Evolutionary conservation across 2,113 vertebrate genomes (phyloP), one percentile per base, ranked within the genome.

Genomic region (Cyprinodon tularosa): DNA sequence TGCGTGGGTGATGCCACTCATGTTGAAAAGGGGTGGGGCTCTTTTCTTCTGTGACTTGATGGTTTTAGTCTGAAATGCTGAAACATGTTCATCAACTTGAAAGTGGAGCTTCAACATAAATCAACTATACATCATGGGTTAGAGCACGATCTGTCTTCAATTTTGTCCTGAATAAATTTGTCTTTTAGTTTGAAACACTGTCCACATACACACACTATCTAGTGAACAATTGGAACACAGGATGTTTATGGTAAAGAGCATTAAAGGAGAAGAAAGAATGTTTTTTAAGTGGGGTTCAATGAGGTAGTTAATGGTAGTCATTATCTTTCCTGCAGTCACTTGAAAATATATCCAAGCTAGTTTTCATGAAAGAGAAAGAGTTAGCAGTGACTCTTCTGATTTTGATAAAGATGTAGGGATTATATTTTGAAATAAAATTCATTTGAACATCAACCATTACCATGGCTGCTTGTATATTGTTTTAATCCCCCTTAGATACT

Each of bases 1-100:
- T 59, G 68, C 13, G 86, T 84, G 62, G 80, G 72, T 38, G 67
- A 86, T n/a, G 50, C 63, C 64, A 61, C 72, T 40, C 1, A 20
- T 47, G 53, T 57, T 59, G 71, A 74, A 74, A 59, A 71, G 66
- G 57, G 47, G 68, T 62, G 72, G 22, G 66, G 3, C 74, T 78
- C 17, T 37, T 67, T 61, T 71, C 71, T 66, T 38, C 67, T 53
- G 12, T 37, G 40, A 6, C 8, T 3, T 36, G 22, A 50, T 65
- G 13, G 66, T 74, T 77, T 63, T 68, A 80, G 4, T 10, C 48
- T 76, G 72, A 69, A 63, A 17, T 4, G 2, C 40, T 69, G 17
- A 61, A 74, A 61, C 50, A 22, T 40, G 48, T 68, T 62, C 53
- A 14, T 15, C 48, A 45, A 8, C 9, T 45, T 45, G 9, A 8